These are phyloP conservation scores for Lycaena phlaeas DNA, from an alignment of 2,888 invertebrate genomes.

Conservation along the genomic window DNA sequence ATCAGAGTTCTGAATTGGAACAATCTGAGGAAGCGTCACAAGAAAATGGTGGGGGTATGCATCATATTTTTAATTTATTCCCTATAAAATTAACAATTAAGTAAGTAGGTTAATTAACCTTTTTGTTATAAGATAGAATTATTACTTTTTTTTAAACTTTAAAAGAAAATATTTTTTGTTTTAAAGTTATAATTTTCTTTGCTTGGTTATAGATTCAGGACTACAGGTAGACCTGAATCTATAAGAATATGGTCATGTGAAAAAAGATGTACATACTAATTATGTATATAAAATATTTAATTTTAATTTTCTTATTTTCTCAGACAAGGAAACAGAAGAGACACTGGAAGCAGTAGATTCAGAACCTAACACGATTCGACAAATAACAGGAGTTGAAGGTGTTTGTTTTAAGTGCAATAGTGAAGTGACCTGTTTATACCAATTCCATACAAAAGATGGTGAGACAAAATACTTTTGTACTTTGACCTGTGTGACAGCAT, in stretches of 20 bases:
- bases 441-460: constrained; percentile 36
- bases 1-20: constrained; percentile 28
- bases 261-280: too few species aligned
- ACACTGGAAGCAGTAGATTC: constrained; percentile 43
- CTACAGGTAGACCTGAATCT: too few species aligned
- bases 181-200: too few species aligned
- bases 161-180: too few species aligned
- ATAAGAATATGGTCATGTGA: too few species aligned
- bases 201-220: too few species aligned
- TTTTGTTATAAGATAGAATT: too few species aligned
- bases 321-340: constrained; percentile 67
- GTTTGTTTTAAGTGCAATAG: constrained; percentile 60
- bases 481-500: constrained; percentile 58
- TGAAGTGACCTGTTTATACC: constrained; percentile 40
- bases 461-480: constrained; percentile 54
- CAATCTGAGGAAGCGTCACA: constrained; percentile 29
- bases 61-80: not conserved
- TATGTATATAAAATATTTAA: too few species aligned
- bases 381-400: constrained; percentile 41
- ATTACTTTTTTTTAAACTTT: too few species aligned
- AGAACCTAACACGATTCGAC: constrained; percentile 47
- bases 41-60: constrained; percentile 43
- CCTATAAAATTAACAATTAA: too few species aligned
- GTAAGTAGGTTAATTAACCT: too few species aligned
- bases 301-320: not conserved